Base-by-base conservation (phyloP, 2,888 invertebrate species). In the Diarsia dahlii region DNA sequence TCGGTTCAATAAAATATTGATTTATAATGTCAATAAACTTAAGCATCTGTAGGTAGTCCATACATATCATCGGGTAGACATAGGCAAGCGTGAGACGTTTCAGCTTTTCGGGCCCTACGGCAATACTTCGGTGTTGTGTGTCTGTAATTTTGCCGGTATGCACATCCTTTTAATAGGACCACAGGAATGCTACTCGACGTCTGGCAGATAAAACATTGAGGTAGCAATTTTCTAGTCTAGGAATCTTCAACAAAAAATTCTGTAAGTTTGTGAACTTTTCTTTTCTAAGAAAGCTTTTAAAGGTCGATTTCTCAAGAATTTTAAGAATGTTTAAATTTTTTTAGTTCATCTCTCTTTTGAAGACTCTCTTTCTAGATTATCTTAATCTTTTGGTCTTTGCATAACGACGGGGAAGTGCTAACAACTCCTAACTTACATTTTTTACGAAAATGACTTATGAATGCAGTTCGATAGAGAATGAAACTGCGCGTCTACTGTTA, bases 181-280 rank as follows among this genome's bases (percentile, higher is more conserved):
- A 18, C 28, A 71, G 50, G 76, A 77, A 78, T 78, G 76, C n/a
- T 71, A 63, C 15, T 64, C 45, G 54, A 18, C 48, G n/a, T 63
- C 39, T 9, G 28, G 45, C 45, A 20, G 18, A 23, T 63, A 56
- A 63, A 64, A 34, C 39, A 63, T 5, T 12, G 39, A 28, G 10
- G 39, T n/a, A 56, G 48, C 20, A 78, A 71, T 64, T 71, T 78
- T 78, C 79, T 45, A 9, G 34, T 46, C n/a, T 23, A 62, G 20
- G 20, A 15, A 60, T 76, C 15, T 23, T 76, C 23, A 52, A 71
- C 15, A 50, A 8, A 18, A 73, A 45, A 18, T 46, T 28, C 34
- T n/a, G 45, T 28, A 9, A 73, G 9, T 46, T 18, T 1, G 13
- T 48, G 28, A 45, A 34, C 45, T 62, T 46, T 52, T 18, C 10